Percentiles rank a stretch among this genome's conserved stretches.
Evolutionary conservation across 2,113 vertebrate genomes (phyloP).

Genomic region (Amphiprion ocellaris): DNA sequence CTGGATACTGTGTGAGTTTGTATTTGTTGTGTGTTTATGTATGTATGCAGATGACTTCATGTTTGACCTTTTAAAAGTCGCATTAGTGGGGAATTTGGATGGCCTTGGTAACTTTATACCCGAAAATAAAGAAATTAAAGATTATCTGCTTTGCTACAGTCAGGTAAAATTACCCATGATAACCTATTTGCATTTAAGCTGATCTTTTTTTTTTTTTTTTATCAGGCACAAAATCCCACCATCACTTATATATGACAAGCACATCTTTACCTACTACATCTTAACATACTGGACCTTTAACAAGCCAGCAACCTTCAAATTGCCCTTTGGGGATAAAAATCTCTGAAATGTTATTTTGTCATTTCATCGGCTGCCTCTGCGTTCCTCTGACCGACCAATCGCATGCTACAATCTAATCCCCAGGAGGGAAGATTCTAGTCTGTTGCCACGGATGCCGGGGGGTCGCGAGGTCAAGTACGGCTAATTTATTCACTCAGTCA

Average conservation of each 20-base stretch:
- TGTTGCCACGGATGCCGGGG: constrained; percentile 70
- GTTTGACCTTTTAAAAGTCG: constrained; percentile 59
- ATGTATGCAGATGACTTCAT: constrained; percentile 21
- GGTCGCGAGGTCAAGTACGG: constrained; percentile 85
- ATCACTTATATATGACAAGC: constrained; percentile 29
- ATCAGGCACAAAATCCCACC: constrained; percentile 20
- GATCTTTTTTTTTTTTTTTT: constrained; percentile 23
- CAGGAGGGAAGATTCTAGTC: constrained; percentile 72
- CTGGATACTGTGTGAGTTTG: constrained; percentile 57
- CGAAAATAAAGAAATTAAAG: neutral
- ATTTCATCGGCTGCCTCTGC: constrained; percentile 69
- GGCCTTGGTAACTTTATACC: neutral
- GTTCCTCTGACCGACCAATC: constrained; percentile 73
- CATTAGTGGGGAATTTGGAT: constrained; percentile 19
- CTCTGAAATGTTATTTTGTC: constrained; percentile 75
- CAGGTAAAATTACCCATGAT: neutral
- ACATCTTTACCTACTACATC: constrained; percentile 52
- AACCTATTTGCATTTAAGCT: constrained; percentile 47
- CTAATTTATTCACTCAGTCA: constrained; percentile 90
- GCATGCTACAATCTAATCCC: constrained; percentile 75
- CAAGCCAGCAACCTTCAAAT: constrained; percentile 74
- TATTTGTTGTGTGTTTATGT: constrained; percentile 57
- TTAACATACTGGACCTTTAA: constrained; percentile 63
- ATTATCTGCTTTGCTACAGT: constrained; percentile 32
- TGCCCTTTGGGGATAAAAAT: constrained; percentile 78